These are phyloP conservation scores for Anadara kagoshimensis DNA, from an alignment of 1,140 invertebrate species.

Conservation along the genomic window DNA sequence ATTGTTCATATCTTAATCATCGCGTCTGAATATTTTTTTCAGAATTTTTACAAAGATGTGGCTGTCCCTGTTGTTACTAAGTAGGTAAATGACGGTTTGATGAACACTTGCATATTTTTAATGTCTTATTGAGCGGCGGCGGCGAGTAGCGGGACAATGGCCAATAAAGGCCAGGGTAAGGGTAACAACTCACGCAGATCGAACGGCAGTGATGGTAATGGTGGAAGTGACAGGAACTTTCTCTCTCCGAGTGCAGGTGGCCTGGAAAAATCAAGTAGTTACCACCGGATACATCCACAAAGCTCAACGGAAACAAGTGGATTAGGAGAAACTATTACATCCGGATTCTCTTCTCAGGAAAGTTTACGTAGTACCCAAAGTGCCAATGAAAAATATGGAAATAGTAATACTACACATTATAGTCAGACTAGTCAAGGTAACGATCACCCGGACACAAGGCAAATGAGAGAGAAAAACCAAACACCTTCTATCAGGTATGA, in stretches of 20 bases:
- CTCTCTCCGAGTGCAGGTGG: slow-evolving; percentile 28
- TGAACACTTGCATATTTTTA: no score
- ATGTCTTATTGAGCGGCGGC: no score
- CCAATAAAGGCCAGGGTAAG: no score
- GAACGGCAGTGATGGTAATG: slow-evolving; percentile 1
- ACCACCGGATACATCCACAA: slow-evolving; percentile 60
- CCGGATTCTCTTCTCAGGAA: slow-evolving; percentile 66
- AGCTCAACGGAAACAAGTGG: slow-evolving; percentile 70
- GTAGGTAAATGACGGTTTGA: no score
- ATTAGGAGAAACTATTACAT: slow-evolving; percentile 65
- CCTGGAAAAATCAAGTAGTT: slow-evolving; percentile 52
- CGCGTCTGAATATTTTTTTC: no score
- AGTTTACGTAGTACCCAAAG: slow-evolving; percentile 58
- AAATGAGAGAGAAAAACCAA: neutral
- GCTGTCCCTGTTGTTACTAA: no score
- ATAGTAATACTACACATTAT: neutral
- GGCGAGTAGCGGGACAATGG: no score
- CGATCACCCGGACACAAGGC: neutral
- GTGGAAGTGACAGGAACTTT: slow-evolving; percentile 29
- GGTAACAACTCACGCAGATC: no score
- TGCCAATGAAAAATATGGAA: slow-evolving; percentile 18
- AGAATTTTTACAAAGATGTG: no score
- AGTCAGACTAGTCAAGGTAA: neutral
- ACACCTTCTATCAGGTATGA: neutral
- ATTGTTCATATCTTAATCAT: no score